Conservation (phyloP, 2,797 vertebrate genomes). For the Eleutherodactylus coqui region DNA sequence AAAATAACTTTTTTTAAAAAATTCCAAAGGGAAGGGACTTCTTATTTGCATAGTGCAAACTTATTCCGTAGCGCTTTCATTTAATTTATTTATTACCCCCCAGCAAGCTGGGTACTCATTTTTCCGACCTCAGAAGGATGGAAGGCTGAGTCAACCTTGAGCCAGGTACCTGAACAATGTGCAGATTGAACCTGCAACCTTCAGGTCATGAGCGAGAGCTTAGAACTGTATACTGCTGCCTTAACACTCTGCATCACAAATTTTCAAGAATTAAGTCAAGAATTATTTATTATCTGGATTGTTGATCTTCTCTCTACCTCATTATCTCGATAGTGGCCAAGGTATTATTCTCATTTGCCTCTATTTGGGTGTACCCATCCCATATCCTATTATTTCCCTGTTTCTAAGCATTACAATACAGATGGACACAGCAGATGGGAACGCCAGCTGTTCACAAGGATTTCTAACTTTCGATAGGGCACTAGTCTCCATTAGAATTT, state of each 20-base stretch:
- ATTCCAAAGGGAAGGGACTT: no score
- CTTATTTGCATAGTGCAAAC: no score
- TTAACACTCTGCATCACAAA: no score
- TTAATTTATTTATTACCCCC: no score
- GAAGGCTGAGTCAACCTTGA: no score
- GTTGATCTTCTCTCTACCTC: not conserved
- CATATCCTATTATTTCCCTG: conserved; percentile 23
- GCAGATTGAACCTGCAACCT: no score
- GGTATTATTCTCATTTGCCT: not conserved
- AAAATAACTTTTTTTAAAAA: not conserved
- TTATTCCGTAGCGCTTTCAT: no score
- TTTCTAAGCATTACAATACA: conserved; percentile 49
- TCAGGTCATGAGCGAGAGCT: no score
- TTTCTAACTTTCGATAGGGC: conserved; percentile 38
- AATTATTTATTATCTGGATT: not conserved
- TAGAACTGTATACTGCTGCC: no score
- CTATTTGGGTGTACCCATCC: conserved; percentile 16
- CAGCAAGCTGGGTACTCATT: no score
- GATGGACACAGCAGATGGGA: conserved; percentile 59
- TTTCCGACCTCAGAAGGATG: no score
- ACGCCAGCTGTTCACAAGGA: conserved; percentile 46
- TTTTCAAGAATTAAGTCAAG: not conserved
- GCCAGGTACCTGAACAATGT: no score
- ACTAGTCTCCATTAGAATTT: conserved; percentile 28
- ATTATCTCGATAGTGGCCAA: not conserved